These are phyloP conservation scores for Andrena dorsata DNA, from an alignment of 2,888 invertebrate genomes.

Conservation along the genomic window DNA sequence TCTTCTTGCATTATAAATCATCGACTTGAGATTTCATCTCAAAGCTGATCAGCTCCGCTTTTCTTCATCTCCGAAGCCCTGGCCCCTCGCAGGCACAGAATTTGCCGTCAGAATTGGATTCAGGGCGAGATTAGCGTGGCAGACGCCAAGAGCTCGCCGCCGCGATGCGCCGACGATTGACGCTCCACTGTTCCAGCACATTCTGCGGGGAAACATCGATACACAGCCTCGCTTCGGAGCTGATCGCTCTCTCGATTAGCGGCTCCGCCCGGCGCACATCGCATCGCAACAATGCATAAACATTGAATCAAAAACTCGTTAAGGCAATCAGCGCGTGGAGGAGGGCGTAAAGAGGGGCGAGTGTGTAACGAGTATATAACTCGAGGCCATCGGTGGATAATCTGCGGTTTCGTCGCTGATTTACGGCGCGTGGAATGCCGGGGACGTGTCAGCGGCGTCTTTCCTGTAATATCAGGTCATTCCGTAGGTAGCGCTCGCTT, in stretches of 20 bases:
- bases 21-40: no score
- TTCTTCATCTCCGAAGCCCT: no score
- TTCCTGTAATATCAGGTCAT: conserved; percentile 43
- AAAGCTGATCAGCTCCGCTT: no score
- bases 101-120: no score
- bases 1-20: no score
- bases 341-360: background rate
- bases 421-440: conserved; percentile 48
- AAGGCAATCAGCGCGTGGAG: conserved; percentile 25
- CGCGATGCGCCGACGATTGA: background rate
- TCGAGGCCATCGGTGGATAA: conserved; percentile 52
- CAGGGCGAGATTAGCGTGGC: background rate
- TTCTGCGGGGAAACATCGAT: background rate
- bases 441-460: conserved; percentile 46
- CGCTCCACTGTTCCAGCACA: background rate
- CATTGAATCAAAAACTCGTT: conserved; percentile 59
- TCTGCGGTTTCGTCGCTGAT: conserved; percentile 58
- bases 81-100: no score
- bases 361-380: conserved; percentile 53
- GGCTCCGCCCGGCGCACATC: conserved; percentile 3
- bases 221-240: background rate
- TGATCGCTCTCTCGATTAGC: conserved; percentile 54
- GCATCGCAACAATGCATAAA: conserved; percentile 45
- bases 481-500: background rate
- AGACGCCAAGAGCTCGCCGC: background rate